Conservation (phyloP, 1,140 invertebrate genomes). For the Dendroctonus ponderosae region DNA sequence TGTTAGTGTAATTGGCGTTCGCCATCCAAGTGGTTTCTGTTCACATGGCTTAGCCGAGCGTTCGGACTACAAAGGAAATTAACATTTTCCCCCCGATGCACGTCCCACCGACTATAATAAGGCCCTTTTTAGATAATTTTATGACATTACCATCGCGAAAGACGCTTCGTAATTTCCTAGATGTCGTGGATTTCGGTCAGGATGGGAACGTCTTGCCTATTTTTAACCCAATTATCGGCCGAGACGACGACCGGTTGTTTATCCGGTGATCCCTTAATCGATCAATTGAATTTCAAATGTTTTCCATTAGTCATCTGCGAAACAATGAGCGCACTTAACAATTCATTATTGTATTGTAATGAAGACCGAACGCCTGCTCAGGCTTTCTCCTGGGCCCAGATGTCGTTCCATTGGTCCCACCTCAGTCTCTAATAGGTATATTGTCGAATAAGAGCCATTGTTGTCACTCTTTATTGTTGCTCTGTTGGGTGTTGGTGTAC, state of each 20-base stretch:
- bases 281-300: slow-evolving; percentile 23
- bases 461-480: slow-evolving; percentile 11
- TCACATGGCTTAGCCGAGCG: slow-evolving; percentile 9
- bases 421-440: slow-evolving; percentile 8
- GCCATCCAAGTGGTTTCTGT: no score
- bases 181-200: neutral
- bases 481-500: slow-evolving; percentile 1
- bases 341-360: slow-evolving; percentile 31
- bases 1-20: no score
- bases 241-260: neutral
- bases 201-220: no score
- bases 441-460: slow-evolving; percentile 7
- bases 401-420: slow-evolving; percentile 1
- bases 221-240: no score
- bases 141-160: slow-evolving; percentile 15
- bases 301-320: slow-evolving; percentile 26
- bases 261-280: slow-evolving; percentile 8
- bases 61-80: slow-evolving; percentile 16
- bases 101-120: slow-evolving; percentile 2
- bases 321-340: slow-evolving; percentile 25
- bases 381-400: slow-evolving; percentile 10
- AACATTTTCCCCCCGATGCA: slow-evolving; percentile 13
- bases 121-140: slow-evolving; percentile 20
- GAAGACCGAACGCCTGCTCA: slow-evolving; percentile 1
- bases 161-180: slow-evolving; percentile 13